Conservation (phyloP, 2,113 vertebrate genomes). For the Chauna torquata region DNA sequence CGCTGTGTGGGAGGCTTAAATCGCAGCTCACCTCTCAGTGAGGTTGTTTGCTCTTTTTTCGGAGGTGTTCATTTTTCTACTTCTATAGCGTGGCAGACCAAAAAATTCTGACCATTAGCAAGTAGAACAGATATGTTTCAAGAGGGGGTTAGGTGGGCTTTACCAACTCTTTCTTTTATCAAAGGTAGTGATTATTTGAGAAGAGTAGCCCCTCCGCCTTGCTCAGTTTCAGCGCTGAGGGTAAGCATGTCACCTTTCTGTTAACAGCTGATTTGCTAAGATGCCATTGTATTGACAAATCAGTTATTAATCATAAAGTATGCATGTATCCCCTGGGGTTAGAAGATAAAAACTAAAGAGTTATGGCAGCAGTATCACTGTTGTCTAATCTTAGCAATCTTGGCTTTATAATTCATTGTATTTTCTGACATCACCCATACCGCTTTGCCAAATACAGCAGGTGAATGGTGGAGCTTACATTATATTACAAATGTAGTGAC, state of each 20-base stretch:
- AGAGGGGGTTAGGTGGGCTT: background rate
- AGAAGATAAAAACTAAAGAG: background rate
- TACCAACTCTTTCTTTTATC: background rate
- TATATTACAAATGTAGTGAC: background rate
- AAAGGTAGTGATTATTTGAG: background rate
- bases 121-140: background rate
- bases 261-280: background rate
- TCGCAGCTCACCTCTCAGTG: background rate
- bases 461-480: background rate
- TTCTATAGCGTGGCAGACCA: background rate
- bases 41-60: background rate
- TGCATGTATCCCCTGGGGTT: background rate
- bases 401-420: background rate
- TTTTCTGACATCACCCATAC: background rate
- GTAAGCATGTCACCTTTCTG: background rate
- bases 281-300: background rate
- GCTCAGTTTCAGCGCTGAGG: background rate
- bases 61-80: background rate
- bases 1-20: background rate
- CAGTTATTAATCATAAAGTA: background rate
- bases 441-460: background rate
- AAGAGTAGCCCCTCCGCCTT: background rate
- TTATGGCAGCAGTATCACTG: background rate
- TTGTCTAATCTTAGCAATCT: background rate
- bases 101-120: background rate